A percentile compares a stretch with the other conserved stretches of the same genome.
These are phyloP conservation scores for Nemopilema nomurai DNA, from an alignment of 30 jellyfish, hydroid and myxozoan genomes.

Conservation along the genomic window DNA sequence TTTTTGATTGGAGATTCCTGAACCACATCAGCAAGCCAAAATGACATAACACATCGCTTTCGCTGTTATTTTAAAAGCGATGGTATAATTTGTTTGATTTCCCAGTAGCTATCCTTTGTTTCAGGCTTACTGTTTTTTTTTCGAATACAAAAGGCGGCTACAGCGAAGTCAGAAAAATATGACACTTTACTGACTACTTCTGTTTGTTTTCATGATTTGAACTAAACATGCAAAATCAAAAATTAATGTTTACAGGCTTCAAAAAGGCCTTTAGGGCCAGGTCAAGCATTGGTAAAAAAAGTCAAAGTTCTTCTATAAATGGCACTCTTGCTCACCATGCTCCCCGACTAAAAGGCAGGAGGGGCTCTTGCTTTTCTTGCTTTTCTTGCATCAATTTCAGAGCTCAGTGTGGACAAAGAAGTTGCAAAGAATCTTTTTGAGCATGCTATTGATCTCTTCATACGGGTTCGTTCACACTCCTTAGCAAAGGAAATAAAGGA, in stretches of 20 bases:
- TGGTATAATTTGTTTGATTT: constrained; percentile 25
- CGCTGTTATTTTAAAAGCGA: constrained; percentile 19
- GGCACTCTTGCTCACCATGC: constrained; percentile 51
- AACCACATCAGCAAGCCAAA: constrained; percentile 19
- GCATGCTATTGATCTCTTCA: constrained; percentile 17
- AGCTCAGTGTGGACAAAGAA: constrained; percentile 39
- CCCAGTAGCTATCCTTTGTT: constrained; percentile 44
- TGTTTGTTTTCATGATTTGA: constrained; percentile 41
- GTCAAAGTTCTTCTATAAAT: constrained; percentile 13
- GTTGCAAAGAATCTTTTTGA: constrained; percentile 31
- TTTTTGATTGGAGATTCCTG: constrained; percentile 18
- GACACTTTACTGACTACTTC: constrained; percentile 31
- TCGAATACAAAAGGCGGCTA: constrained; percentile 26
- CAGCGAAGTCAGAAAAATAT: constrained; percentile 35
- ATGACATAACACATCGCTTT: constrained; percentile 15
- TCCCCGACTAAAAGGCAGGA: constrained; percentile 10
- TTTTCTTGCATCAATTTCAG: constrained; percentile 7
- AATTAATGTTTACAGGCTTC: constrained; percentile 43
- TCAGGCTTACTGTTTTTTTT: constrained; percentile 39
- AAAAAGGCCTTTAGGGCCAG: constrained; percentile 38
- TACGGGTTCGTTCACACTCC: constrained; percentile 37
- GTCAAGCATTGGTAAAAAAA: constrained; percentile 10
- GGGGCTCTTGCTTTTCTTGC: not conserved
- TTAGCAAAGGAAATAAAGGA: constrained; percentile 34
- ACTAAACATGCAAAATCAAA: constrained; percentile 32